Percentiles rank a stretch among this genome's conserved stretches.
These are phyloP conservation scores for Tympanuchus pallidicinctus DNA, from an alignment of 2,113 vertebrate species.

Conservation along the genomic window DNA sequence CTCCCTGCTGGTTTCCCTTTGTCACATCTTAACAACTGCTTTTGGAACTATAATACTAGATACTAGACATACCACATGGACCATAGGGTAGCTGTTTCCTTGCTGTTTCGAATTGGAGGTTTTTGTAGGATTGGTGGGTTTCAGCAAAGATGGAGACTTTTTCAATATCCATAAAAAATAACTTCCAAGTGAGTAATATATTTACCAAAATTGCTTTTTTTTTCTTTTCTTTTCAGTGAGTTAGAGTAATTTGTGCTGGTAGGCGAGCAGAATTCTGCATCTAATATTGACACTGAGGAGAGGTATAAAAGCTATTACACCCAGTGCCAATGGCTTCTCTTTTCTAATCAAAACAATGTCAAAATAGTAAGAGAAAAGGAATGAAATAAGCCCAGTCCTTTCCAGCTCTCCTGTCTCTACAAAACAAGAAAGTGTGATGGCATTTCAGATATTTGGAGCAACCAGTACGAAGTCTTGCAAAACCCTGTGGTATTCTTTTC, in stretches of 20 bases:
- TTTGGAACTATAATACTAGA: not conserved
- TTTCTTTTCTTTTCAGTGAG: not conserved
- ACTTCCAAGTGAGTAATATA: constrained; percentile 25
- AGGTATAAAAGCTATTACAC: constrained; percentile 37
- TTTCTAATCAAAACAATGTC: constrained; percentile 51
- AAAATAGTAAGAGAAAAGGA: constrained; percentile 36
- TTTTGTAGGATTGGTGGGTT: not conserved
- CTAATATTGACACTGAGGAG: constrained; percentile 21
- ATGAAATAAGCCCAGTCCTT: constrained; percentile 30
- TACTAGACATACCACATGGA: not conserved
- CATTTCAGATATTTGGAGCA: not conserved
- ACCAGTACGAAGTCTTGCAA: not conserved
- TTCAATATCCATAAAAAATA: constrained; percentile 46
- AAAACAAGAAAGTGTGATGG: not conserved
- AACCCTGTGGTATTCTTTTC: not conserved
- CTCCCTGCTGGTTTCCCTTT: not conserved
- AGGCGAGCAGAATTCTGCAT: constrained; percentile 28
- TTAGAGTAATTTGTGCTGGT: constrained; percentile 11
- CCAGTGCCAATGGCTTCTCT: constrained; percentile 30
- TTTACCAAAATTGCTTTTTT: not conserved
- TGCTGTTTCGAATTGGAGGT: not conserved
- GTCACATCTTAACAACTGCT: not conserved
- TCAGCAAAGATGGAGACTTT: not conserved
- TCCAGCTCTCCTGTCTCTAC: not conserved
- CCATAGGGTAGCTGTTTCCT: not conserved